phyloP scores from a whole-genome alignment of 2,113 vertebrate genomes.

The Hippocampus barbouri region DNA sequence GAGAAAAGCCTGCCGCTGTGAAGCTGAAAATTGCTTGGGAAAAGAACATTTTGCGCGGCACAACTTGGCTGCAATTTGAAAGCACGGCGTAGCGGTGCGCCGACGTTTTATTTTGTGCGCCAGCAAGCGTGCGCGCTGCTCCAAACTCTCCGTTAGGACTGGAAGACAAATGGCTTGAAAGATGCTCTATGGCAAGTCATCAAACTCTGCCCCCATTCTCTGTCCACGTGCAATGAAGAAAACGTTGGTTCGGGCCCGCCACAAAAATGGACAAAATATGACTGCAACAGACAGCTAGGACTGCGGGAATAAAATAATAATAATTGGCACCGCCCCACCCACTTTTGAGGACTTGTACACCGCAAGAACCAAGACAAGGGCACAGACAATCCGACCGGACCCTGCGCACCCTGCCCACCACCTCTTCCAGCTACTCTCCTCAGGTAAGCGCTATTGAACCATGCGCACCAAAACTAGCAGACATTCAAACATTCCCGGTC shows the following conservation, averaged over 20 bases:
- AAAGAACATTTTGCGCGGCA: conserved; percentile 10
- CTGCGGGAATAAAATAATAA: too few relatives aligned
- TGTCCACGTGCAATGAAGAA: background rate
- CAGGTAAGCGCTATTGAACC: too few relatives aligned
- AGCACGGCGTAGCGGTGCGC: conserved; percentile 21
- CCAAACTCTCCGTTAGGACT: conserved; percentile 22
- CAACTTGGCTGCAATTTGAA: conserved; percentile 16
- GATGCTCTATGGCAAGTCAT: background rate
- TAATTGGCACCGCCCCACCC: too few relatives aligned
- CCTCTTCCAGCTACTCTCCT: too few relatives aligned
- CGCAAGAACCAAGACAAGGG: too few relatives aligned
- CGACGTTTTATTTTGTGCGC: conserved; percentile 46
- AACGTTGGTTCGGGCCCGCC: background rate
- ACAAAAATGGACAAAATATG: too few relatives aligned
- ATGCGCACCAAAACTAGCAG: too few relatives aligned
- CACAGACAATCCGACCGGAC: too few relatives aligned
- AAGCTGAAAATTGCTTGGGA: conserved; percentile 23
- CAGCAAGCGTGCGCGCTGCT: conserved; percentile 31
- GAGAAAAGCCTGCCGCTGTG: background rate
- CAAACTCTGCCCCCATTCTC: background rate
- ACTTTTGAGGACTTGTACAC: too few relatives aligned
- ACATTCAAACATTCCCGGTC: too few relatives aligned
- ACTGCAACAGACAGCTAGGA: too few relatives aligned
- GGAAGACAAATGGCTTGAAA: conserved; percentile 28
- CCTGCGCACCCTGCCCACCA: too few relatives aligned